Percentiles rank a stretch among this genome's conserved stretches.
Evolutionary conservation across 2,888 invertebrate genomes (phyloP).

Genomic region (Microctonus hyperodae): DNA sequence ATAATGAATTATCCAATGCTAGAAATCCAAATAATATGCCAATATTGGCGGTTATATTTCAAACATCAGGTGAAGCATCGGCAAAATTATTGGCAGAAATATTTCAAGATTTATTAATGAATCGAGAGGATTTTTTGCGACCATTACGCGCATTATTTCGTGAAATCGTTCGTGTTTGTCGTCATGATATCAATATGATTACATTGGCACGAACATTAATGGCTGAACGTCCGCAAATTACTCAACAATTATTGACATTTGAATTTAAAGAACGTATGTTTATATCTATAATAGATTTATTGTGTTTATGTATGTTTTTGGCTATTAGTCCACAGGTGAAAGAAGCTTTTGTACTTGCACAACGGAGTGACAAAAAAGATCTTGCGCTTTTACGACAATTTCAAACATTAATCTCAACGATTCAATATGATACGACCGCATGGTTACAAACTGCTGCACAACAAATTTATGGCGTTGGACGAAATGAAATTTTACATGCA

Average conservation of each 20-base stretch:
- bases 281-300: conserved; percentile 81
- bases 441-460: conserved; percentile 89
- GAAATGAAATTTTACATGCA: conserved; percentile 78
- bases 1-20: conserved; percentile 91
- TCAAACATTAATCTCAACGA: conserved; percentile 64
- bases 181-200: conserved; percentile 81
- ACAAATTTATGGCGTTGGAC: conserved; percentile 74
- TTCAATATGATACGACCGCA: conserved; percentile 85
- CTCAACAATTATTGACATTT: conserved; percentile 69
- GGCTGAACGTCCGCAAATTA: conserved; percentile 70
- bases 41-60: conserved; percentile 87
- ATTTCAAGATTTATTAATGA: conserved; percentile 83
- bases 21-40: conserved; percentile 96
- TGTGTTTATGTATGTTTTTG: conserved; percentile 85
- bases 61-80: conserved; percentile 81
- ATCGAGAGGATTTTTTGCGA: conserved; percentile 89
- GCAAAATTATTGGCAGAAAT: conserved; percentile 86
- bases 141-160: conserved; percentile 85
- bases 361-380: conserved; percentile 67
- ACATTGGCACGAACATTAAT: conserved; percentile 83
- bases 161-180: conserved; percentile 85
- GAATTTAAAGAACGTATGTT: conserved; percentile 86
- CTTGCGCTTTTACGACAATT: conserved; percentile 60
- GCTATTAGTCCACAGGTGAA: conserved; percentile 76
- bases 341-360: conserved; percentile 70